Percentiles rank a stretch among this genome's conserved stretches.
Conservation (phyloP, 2,888 invertebrate genomes). For the Cataglyphis altisquamis region DNA sequence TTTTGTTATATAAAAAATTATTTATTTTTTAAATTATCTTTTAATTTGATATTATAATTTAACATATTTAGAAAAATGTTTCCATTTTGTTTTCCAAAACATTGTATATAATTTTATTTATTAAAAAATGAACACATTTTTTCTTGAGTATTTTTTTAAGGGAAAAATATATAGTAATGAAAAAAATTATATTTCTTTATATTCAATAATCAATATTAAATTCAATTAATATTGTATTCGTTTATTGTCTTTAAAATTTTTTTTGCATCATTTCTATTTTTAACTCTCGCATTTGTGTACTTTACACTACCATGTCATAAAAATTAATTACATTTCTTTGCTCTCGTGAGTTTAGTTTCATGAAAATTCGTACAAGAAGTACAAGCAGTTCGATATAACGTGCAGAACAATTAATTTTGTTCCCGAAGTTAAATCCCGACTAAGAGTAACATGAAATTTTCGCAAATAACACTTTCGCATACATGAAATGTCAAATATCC, state of each 20-base stretch:
- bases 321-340: constrained; percentile 4
- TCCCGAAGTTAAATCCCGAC: neutral
- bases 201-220: neutral
- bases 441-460: constrained; percentile 1
- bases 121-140: neutral
- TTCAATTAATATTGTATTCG: neutral
- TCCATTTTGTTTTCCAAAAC: neutral
- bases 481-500: neutral
- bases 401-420: neutral
- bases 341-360: neutral
- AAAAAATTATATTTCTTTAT: neutral
- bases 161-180: neutral
- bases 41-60: neutral
- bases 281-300: neutral
- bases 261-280: neutral
- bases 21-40: constrained; percentile 1
- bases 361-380: constrained; percentile 12
- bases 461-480: neutral
- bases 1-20: neutral
- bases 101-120: neutral
- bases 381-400: neutral
- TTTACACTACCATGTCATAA: neutral
- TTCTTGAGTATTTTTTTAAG: no score
- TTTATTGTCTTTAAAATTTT: neutral
- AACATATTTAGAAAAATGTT: neutral